A percentile compares a stretch with the other conserved stretches of the same genome.
Evolutionary conservation across 2,797 vertebrate genomes (phyloP).

Genomic region (Enteromius fasciolatus): DNA sequence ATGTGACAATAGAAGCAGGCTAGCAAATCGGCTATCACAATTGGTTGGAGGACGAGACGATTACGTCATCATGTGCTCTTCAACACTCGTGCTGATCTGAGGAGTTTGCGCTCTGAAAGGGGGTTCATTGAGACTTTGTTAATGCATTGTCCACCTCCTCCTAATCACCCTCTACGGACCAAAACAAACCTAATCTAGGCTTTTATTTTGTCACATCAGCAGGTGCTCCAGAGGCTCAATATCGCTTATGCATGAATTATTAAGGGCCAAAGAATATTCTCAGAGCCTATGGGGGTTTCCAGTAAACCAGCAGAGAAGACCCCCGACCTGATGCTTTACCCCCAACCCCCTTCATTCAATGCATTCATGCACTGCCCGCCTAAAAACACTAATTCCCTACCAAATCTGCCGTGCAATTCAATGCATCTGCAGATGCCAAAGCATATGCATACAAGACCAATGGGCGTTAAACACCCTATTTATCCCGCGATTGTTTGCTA

Average conservation of each 20-base stretch:
- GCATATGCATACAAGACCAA: not conserved
- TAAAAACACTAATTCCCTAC: slow-evolving; percentile 36
- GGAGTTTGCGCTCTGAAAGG: slow-evolving; percentile 17
- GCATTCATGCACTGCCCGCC: slow-evolving; percentile 51
- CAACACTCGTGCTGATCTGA: slow-evolving; percentile 44
- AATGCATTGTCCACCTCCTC: slow-evolving; percentile 17
- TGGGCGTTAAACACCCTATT: not conserved
- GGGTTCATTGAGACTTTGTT: not conserved
- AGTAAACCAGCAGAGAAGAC: slow-evolving; percentile 24
- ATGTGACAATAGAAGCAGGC: slow-evolving; percentile 21
- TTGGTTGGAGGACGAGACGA: slow-evolving; percentile 18
- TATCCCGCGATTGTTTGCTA: not conserved
- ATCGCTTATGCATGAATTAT: slow-evolving; percentile 27
- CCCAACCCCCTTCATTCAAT: slow-evolving; percentile 42
- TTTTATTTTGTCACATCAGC: slow-evolving; percentile 26
- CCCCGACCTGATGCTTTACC: slow-evolving; percentile 27
- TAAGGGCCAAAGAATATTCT: slow-evolving; percentile 11
- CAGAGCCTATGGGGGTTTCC: slow-evolving; percentile 7
- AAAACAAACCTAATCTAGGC: slow-evolving; percentile 26
- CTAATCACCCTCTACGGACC: slow-evolving; percentile 6
- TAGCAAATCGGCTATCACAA: slow-evolving; percentile 40
- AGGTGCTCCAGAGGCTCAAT: slow-evolving; percentile 11
- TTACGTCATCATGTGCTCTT: slow-evolving; percentile 43
- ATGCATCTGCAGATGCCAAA: slow-evolving; percentile 28
- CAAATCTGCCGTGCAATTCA: slow-evolving; percentile 9